Percentiles rank a stretch among this genome's conserved stretches.
Evolutionary conservation across 2,888 invertebrate species (phyloP).

Genomic region (Hydraecia micacea): DNA sequence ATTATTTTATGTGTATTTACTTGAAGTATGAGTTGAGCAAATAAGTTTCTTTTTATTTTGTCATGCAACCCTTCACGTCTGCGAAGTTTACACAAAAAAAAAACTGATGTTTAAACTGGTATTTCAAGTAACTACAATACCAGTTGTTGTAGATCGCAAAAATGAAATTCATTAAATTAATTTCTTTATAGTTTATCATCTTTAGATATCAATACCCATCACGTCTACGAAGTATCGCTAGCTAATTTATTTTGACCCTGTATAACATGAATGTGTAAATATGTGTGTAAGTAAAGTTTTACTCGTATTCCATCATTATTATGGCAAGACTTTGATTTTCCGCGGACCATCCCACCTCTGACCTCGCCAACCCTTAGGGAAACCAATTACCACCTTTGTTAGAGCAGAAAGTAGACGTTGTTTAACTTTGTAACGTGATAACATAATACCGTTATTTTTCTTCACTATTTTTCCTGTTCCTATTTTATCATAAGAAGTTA

Average conservation of each 20-base stretch:
- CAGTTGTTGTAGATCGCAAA: no score
- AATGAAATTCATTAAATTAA: not conserved
- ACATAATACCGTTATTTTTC: constrained; percentile 44
- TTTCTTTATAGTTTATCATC: not conserved
- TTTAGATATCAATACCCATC: no score
- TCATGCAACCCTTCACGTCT: not conserved
- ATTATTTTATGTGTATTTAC: no score
- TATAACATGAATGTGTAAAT: not conserved
- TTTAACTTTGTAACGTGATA: constrained; percentile 47
- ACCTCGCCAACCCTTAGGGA: constrained; percentile 26
- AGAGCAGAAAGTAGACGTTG: constrained; percentile 28
- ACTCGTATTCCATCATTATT: not conserved
- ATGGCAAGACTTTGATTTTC: constrained; percentile 7
- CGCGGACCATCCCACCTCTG: not conserved
- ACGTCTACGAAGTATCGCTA: not conserved
- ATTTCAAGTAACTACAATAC: not conserved
- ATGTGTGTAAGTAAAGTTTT: not conserved
- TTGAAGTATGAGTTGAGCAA: not conserved
- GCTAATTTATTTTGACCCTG: not conserved
- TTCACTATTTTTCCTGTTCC: constrained; percentile 36
- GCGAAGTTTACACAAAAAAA: not conserved
- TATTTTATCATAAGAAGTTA: constrained; percentile 32
- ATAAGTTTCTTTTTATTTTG: not conserved
- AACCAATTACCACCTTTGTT: constrained; percentile 54
- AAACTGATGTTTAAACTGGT: not conserved